Conservation (phyloP, 2,113 vertebrate species). For the pig (Sus scrofa) region T2T-Sscrofa CM000814.6:37104501-37105000, state of each 20-base stretch:
- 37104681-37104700: neutral
- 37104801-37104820: neutral
- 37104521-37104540: neutral
- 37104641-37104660: neutral
- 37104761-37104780: neutral
- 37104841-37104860: neutral
- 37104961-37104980: neutral
- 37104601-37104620: neutral
- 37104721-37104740: neutral
- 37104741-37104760: neutral
- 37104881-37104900: neutral
- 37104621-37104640: neutral
- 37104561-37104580: neutral
- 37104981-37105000: neutral
- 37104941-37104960: neutral
- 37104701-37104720: conserved; percentile 26
- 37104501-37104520: neutral
- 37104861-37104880: neutral
- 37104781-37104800: neutral
- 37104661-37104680: neutral
- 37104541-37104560: neutral
- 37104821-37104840: neutral
- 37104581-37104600: neutral
- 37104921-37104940: neutral
- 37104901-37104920: neutral